Base-by-base conservation (phyloP, 2,888 invertebrate species). In the Phortica magna region DNA sequence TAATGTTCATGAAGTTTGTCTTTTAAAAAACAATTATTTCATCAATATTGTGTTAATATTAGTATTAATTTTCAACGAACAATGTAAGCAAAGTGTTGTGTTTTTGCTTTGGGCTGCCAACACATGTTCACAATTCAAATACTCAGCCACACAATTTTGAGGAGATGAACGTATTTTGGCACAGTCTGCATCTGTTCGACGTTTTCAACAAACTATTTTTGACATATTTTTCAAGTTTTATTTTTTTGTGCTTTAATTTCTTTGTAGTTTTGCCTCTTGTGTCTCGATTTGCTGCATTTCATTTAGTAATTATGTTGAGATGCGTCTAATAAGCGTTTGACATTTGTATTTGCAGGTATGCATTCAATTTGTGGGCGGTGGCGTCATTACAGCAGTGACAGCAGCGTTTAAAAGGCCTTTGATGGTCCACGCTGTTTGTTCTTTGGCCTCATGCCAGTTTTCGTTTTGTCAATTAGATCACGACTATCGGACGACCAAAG, bases 401-500 rank as follows among this genome's bases (percentile, higher is more conserved):
- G 64, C 68, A 42, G 64, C 39, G 39, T 12, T 22, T 31, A 78
- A 78, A 73, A 84, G 74, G 79, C 68, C 83, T 88, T 86, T 86
- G 88, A 89, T 89, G 87, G 88, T 86, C 87, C 84, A 79, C 76
- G 73, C 68, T 7, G 61, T 22, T 61, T 22, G 22, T 14, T n/a
- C 78, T 71, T 88, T 86, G 85, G 85, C 88, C 77, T 77, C 55
- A 67, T 76, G 85, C 89, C 85, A 86, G 88, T 77, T 88, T 88
- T 79, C 75, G 87, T 88, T 87, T 88, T 86, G 85, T 88, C 85
- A 86, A 86, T 86, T 86, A 88, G 84, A 76, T 78, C 80, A 76
- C 67, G 75, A 55, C 74, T 77, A 71, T 19, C 81, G 79, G 79
- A 79, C 80, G 79, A 17, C 71, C 79, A 80, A 17, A 17, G 22